A percentile compares a stretch with the other conserved stretches of the same genome.
phyloP scores from a whole-genome alignment of 2,888 invertebrate species.

The Drosophila austrosaltans region DNA sequence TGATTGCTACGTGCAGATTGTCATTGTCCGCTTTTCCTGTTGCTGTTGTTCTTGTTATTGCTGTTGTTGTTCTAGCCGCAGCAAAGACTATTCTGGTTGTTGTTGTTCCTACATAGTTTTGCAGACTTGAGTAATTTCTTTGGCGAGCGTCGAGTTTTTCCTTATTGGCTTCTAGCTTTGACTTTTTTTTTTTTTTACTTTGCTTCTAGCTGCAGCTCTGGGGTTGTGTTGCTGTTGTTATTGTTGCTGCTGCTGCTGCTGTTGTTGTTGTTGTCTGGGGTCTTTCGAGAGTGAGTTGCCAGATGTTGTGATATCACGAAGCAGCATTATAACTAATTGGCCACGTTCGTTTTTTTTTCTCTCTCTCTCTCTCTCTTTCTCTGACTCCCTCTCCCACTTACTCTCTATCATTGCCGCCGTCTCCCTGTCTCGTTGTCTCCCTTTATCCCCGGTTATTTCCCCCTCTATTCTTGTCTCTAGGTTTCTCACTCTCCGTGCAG shows the following conservation, averaged over 20 bases:
- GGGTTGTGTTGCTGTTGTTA: conserved; percentile 41
- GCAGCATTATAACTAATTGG: conserved; percentile 81
- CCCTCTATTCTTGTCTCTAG: conserved; percentile 1
- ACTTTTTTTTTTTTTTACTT: conserved; percentile 19
- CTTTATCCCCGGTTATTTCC: not conserved
- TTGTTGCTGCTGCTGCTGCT: conserved; percentile 37
- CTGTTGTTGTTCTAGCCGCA: conserved; percentile 52
- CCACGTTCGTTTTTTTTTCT: conserved; percentile 74
- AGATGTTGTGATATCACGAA: conserved; percentile 79
- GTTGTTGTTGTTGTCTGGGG: conserved; percentile 44
- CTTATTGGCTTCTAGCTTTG: conserved; percentile 59
- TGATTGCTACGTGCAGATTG: conserved; percentile 82
- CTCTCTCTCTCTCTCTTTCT: not conserved
- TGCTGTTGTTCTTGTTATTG: conserved; percentile 30
- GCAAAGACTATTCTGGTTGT: conserved; percentile 41
- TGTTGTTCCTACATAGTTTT: conserved; percentile 70
- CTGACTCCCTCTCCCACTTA: not conserved
- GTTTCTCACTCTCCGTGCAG: conserved; percentile 30
- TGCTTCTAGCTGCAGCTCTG: conserved; percentile 47
- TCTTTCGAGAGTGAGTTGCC: conserved; percentile 73
- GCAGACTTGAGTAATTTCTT: conserved; percentile 77
- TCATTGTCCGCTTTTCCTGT: conserved; percentile 73
- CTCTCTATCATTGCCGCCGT: not conserved
- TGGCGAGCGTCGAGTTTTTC: conserved; percentile 74
- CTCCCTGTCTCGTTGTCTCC: not conserved